Percentiles rank a stretch among this genome's conserved stretches.
Conservation (phyloP, 2,113 vertebrate genomes). For the Myotis yumanensis region DNA sequence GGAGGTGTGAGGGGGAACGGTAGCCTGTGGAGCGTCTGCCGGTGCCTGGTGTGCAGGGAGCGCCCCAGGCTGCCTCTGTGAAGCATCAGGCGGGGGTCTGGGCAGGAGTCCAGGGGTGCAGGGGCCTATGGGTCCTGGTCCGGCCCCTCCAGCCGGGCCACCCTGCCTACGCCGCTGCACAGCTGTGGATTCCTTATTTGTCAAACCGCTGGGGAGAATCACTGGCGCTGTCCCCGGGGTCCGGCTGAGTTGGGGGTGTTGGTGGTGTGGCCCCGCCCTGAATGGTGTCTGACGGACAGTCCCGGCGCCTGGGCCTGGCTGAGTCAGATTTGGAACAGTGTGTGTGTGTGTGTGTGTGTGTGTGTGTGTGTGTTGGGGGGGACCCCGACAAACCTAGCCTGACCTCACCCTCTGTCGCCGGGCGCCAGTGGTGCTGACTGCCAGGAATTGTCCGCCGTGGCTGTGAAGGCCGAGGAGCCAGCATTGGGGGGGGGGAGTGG, state of each 20-base stretch:
- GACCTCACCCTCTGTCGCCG: background rate
- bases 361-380: background rate
- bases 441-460: background rate
- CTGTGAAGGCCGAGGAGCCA: background rate
- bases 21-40: rapidly evolving
- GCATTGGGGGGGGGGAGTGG: background rate
- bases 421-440: background rate
- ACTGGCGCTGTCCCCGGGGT: background rate
- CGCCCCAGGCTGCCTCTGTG: rapidly evolving
- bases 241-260: background rate
- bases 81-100: too few relatives aligned
- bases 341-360: background rate
- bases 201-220: background rate
- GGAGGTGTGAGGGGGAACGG: rapidly evolving
- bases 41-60: rapidly evolving
- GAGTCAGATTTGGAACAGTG: background rate
- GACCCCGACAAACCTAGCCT: background rate
- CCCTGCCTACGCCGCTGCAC: rapidly evolving
- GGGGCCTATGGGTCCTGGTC: background rate
- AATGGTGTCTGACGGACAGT: background rate
- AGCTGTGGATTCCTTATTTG: background rate
- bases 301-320: background rate
- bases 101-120: background rate
- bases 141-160: rapidly evolving
- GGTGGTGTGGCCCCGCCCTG: rapidly evolving